phyloP scores from a whole-genome alignment of 2,113 vertebrate genomes.

The Bothrops jararaca region DNA sequence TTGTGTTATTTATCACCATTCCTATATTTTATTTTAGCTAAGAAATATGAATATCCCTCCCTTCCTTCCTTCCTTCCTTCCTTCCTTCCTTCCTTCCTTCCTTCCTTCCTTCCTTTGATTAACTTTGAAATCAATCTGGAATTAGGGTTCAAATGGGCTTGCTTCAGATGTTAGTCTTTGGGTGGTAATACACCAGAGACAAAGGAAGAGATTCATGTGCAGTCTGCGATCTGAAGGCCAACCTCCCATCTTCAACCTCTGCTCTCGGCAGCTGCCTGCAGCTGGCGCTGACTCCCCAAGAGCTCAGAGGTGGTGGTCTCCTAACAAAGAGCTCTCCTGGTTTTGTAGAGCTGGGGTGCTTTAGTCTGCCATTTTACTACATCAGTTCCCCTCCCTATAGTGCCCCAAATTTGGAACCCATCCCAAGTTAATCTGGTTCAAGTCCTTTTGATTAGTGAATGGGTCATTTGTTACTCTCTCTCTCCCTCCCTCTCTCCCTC shows the following conservation, averaged over 20 bases:
- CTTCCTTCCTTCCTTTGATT: not conserved
- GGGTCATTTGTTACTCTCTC: not conserved
- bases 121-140: not conserved
- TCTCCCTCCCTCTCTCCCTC: no score
- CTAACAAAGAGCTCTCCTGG: not conserved
- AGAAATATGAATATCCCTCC: not conserved
- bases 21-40: not conserved
- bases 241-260: not conserved
- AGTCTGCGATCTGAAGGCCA: not conserved
- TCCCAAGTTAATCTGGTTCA: not conserved
- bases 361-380: not conserved
- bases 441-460: not conserved
- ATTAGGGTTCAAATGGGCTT: not conserved
- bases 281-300: constrained; percentile 14
- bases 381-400: not conserved
- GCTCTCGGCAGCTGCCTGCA: constrained; percentile 20
- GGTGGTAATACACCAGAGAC: not conserved
- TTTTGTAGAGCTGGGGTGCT: not conserved
- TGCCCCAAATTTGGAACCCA: not conserved
- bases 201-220: constrained; percentile 24
- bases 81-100: not conserved
- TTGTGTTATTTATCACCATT: not conserved
- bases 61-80: not conserved
- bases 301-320: not conserved
- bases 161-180: not conserved